phyloP scores from a whole-genome alignment of 1,140 invertebrate species.

The Venturia canescens region DNA sequence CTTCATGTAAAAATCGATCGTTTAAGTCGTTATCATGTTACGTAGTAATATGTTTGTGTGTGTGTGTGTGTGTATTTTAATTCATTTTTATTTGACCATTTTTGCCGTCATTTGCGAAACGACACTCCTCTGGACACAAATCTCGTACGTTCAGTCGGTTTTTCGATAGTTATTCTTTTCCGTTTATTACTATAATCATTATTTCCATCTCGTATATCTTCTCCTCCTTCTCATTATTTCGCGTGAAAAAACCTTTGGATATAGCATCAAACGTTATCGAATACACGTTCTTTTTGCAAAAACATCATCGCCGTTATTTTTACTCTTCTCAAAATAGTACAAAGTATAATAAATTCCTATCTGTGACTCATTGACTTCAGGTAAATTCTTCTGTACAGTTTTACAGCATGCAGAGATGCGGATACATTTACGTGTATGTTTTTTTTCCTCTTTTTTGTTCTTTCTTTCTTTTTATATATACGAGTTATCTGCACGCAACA shows the following conservation, averaged over 20 bases:
- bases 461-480: background rate
- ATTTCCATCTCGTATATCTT: background rate
- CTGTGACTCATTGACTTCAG: conserved; percentile 14
- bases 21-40: background rate
- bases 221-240: background rate
- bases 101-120: background rate
- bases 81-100: background rate
- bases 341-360: conserved; percentile 16
- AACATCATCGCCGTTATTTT: conserved; percentile 4
- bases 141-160: background rate
- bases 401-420: conserved; percentile 13
- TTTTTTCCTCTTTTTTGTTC: background rate
- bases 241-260: conserved; percentile 27
- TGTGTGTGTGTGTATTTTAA: too few species aligned
- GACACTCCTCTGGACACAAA: background rate
- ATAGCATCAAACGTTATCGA: conserved; percentile 22
- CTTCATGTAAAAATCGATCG: conserved; percentile 17
- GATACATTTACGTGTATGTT: background rate
- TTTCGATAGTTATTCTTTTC: background rate
- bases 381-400: conserved; percentile 14
- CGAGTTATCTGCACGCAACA: conserved; percentile 13
- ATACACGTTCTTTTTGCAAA: conserved; percentile 29
- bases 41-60: background rate
- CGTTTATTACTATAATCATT: too few species aligned
- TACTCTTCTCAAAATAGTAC: background rate